Conservation (phyloP, 1,140 invertebrate species). For the Gryon sp. region DNA sequence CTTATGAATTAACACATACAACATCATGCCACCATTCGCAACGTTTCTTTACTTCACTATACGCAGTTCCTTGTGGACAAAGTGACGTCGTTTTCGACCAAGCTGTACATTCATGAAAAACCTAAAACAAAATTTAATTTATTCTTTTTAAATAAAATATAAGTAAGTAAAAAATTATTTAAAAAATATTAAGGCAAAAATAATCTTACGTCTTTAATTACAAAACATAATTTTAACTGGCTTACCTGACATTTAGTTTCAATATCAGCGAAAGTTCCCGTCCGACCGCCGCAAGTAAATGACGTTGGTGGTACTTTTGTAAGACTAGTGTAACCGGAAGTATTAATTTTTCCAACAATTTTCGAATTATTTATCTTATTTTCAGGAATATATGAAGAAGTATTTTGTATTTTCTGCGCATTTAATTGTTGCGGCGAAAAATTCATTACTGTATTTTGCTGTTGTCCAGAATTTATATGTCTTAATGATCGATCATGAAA, state of each 20-base stretch:
- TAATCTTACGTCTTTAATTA: no score
- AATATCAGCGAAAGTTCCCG: conserved; percentile 89
- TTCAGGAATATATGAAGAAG: no score
- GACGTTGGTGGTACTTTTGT: conserved; percentile 83
- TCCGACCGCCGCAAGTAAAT: conserved; percentile 85
- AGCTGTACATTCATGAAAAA: conserved; percentile 78
- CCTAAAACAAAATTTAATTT: conserved; percentile 73
- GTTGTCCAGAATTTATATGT: conserved; percentile 34
- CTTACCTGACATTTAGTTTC: conserved; percentile 90
- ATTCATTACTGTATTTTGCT: not conserved
- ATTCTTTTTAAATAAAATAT: no score
- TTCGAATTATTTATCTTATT: conserved; percentile 4
- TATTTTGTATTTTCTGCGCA: not conserved
- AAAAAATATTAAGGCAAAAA: no score
- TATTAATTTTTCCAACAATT: not conserved
- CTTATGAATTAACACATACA: no score
- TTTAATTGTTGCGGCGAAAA: conserved; percentile 8
- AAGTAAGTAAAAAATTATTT: no score
- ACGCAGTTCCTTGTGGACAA: conserved; percentile 81
- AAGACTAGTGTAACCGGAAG: conserved; percentile 70
- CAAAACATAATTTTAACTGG: no score
- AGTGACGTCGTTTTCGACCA: conserved; percentile 78
- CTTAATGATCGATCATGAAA: conserved; percentile 64
- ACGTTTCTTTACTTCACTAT: conserved; percentile 78
- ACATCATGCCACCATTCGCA: conserved; percentile 82